Conservation (phyloP, 2,113 vertebrate genomes). For the Bufo gargarizans region DNA sequence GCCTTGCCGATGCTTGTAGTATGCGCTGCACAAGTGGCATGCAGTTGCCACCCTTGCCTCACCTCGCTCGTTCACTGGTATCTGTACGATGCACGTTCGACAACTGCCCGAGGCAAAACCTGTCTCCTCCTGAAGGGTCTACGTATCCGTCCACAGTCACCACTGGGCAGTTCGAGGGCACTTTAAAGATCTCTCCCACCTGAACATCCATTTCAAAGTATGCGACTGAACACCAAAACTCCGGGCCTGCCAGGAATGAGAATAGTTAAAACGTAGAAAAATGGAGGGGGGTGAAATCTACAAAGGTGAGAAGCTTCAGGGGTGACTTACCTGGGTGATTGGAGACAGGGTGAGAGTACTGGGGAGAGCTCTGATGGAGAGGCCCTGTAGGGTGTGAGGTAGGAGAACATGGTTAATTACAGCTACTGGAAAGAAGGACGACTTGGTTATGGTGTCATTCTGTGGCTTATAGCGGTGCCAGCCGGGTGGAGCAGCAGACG, state of each 20-base stretch:
- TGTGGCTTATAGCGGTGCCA: not conserved
- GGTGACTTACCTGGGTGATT: conserved; percentile 60
- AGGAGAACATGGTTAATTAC: not conserved
- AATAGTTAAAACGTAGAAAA: not conserved
- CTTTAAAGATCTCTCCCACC: conserved; percentile 83
- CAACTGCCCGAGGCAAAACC: conserved; percentile 78
- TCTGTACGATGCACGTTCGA: conserved; percentile 77
- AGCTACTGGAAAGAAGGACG: not conserved
- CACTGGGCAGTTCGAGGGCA: conserved; percentile 74
- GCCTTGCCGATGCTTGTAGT: too few relatives aligned
- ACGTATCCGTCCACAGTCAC: conserved; percentile 79
- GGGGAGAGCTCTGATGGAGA: conserved; percentile 72
- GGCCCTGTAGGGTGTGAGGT: conserved; percentile 70
- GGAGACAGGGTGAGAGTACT: conserved; percentile 66
- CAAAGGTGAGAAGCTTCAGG: not conserved
- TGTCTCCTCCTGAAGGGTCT: conserved; percentile 78
- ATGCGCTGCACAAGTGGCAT: not conserved
- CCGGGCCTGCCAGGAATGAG: conserved; percentile 66
- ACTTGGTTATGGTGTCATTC: not conserved
- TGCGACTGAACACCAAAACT: conserved; percentile 81
- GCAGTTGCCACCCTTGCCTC: not conserved
- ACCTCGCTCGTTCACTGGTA: conserved; percentile 79
- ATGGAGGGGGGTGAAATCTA: not conserved
- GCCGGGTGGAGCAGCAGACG: conserved; percentile 33
- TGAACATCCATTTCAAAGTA: conserved; percentile 83